Evolutionary conservation across 1,140 invertebrate genomes (phyloP).

Genomic region (Camponotus vicinus): DNA sequence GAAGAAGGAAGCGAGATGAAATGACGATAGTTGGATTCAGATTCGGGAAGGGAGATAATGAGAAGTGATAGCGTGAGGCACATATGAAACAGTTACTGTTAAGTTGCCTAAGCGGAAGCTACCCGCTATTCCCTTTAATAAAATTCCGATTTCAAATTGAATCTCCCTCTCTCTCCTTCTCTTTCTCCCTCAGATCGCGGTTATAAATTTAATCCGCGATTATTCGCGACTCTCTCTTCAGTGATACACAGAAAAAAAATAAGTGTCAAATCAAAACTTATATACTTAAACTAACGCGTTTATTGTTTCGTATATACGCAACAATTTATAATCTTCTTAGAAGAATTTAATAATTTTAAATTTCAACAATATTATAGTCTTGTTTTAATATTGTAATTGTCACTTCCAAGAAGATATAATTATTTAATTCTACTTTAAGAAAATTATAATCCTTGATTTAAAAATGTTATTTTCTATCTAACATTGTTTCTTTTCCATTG

Average conservation of each 20-base stretch:
- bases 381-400: no score
- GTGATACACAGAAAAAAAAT: neutral
- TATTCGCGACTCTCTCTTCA: slow-evolving; percentile 18
- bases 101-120: slow-evolving; percentile 38
- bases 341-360: no score
- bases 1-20: slow-evolving; percentile 42
- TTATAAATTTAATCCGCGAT: slow-evolving; percentile 1
- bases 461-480: no score
- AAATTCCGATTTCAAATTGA: slow-evolving; percentile 47
- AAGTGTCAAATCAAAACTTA: no score
- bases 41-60: slow-evolving; percentile 42
- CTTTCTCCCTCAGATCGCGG: neutral
- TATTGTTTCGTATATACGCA: no score
- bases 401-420: no score
- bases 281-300: no score
- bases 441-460: no score
- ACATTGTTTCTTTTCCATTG: no score
- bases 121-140: slow-evolving; percentile 26
- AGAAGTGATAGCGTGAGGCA: slow-evolving; percentile 24
- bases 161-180: neutral
- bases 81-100: slow-evolving; percentile 28
- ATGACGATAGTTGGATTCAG: slow-evolving; percentile 56
- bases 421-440: no score
- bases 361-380: no score
- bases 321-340: no score